Conservation (phyloP, 2,113 vertebrate genomes). For the Cyanoderma ruficeps region DNA sequence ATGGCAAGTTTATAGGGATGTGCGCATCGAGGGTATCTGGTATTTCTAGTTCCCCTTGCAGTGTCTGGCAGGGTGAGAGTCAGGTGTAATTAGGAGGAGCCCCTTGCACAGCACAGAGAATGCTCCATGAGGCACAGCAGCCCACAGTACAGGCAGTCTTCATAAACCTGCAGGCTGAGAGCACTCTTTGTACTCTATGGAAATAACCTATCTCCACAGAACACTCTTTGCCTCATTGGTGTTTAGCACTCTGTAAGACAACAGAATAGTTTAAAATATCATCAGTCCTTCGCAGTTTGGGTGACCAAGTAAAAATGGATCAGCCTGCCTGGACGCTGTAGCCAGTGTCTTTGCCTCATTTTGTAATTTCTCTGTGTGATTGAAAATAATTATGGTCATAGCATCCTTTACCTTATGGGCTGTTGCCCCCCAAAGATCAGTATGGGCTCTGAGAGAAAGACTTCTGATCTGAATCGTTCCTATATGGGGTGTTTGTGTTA, state of each 20-base stretch:
- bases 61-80: not conserved
- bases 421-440: not conserved
- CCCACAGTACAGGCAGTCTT: not conserved
- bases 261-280: not conserved
- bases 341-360: not conserved
- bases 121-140: not conserved
- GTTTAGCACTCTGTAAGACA: not conserved
- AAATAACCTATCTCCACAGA: not conserved
- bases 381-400: not conserved
- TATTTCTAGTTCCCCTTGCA: fast-evolving
- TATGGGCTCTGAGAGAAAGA: not conserved
- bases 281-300: not conserved
- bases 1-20: not conserved
- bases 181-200: not conserved
- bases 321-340: not conserved
- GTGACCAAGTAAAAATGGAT: not conserved
- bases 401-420: not conserved
- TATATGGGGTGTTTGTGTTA: not conserved
- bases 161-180: not conserved
- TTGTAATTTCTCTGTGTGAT: not conserved
- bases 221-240: not conserved
- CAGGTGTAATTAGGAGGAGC: not conserved
- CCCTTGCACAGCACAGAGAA: fast-evolving
- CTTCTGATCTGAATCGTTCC: not conserved
- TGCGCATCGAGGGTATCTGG: not conserved